A percentile compares a stretch with the other conserved stretches of the same genome.
These are phyloP conservation scores for Etheostoma perlongum DNA, from an alignment of 2,797 vertebrate species.

Conservation along the genomic window DNA sequence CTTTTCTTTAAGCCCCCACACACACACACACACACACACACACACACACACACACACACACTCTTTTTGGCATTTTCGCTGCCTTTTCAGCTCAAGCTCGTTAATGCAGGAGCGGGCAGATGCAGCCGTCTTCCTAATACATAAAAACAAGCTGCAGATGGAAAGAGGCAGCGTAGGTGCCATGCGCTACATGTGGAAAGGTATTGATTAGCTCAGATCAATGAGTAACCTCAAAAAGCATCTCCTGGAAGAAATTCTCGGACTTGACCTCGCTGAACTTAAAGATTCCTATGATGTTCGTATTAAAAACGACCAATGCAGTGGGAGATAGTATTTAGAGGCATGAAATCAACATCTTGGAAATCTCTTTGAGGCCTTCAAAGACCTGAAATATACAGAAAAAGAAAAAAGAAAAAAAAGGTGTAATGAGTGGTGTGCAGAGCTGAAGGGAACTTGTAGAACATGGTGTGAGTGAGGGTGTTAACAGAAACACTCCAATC, in stretches of 20 bases:
- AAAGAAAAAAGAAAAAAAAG: not conserved
- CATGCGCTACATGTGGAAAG: slow-evolving; percentile 44
- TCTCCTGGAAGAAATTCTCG: slow-evolving; percentile 24
- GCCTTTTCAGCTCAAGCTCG: slow-evolving; percentile 40
- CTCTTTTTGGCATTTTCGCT: slow-evolving; percentile 10
- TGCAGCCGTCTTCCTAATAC: slow-evolving; percentile 31
- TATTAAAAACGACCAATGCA: slow-evolving; percentile 17
- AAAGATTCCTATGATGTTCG: slow-evolving; percentile 21
- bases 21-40: too few relatives aligned
- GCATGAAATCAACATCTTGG: slow-evolving; percentile 24
- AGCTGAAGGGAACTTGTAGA: slow-evolving; percentile 57
- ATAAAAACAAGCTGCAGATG: slow-evolving; percentile 64
- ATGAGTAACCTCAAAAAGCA: slow-evolving; percentile 47
- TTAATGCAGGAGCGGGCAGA: slow-evolving; percentile 63
- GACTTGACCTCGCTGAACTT: slow-evolving; percentile 23
- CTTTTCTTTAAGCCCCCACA: not conserved
- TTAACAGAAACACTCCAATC: slow-evolving; percentile 63
- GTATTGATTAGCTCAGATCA: slow-evolving; percentile 55
- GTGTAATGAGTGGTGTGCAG: slow-evolving; percentile 56
- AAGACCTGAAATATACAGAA: slow-evolving; percentile 14
- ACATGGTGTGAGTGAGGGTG: slow-evolving; percentile 56
- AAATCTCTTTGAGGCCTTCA: not conserved
- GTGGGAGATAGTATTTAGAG: slow-evolving; percentile 18
- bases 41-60: too few relatives aligned
- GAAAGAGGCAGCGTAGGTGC: slow-evolving; percentile 36